phyloP scores from a whole-genome alignment of 2,888 invertebrate species.

The Drosophila villosipedis region DNA sequence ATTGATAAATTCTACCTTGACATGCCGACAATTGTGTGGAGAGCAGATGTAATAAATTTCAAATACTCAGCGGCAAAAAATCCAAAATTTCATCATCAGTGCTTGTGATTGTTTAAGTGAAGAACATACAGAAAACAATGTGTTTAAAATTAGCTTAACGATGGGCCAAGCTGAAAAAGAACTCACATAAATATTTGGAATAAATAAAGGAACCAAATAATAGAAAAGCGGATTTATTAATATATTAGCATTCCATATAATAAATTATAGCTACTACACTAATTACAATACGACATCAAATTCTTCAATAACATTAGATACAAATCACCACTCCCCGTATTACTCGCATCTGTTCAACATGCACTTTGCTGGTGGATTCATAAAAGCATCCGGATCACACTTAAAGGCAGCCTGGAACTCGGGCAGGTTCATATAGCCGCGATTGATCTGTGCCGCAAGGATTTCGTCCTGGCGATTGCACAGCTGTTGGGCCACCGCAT shows the following conservation, averaged over 20 bases:
- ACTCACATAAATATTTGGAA: not conserved
- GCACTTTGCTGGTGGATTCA: slow-evolving; percentile 82
- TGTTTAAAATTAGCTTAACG: not conserved
- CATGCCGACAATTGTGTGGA: slow-evolving; percentile 19
- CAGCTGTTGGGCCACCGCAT: slow-evolving; percentile 81
- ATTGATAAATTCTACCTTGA: slow-evolving; percentile 18
- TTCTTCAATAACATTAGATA: not conserved
- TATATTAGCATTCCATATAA: not conserved
- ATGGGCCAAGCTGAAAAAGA: not conserved
- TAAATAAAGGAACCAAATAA: not conserved
- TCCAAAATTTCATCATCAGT: not conserved
- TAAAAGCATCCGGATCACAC: slow-evolving; percentile 64
- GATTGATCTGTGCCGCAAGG: slow-evolving; percentile 76
- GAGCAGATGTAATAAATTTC: slow-evolving; percentile 14
- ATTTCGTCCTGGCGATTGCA: slow-evolving; percentile 76
- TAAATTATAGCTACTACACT: not conserved
- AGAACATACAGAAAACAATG: not conserved
- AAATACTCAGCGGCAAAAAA: not conserved
- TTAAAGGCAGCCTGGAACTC: slow-evolving; percentile 81
- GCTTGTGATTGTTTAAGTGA: not conserved
- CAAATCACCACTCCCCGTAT: not conserved
- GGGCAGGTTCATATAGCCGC: slow-evolving; percentile 81
- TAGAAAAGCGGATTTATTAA: not conserved
- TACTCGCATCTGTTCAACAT: slow-evolving; percentile 62
- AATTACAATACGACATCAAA: not conserved